Evolutionary conservation across 2,888 invertebrate species (phyloP).

Genomic region (Acanthococcus lagerstroemiae): DNA sequence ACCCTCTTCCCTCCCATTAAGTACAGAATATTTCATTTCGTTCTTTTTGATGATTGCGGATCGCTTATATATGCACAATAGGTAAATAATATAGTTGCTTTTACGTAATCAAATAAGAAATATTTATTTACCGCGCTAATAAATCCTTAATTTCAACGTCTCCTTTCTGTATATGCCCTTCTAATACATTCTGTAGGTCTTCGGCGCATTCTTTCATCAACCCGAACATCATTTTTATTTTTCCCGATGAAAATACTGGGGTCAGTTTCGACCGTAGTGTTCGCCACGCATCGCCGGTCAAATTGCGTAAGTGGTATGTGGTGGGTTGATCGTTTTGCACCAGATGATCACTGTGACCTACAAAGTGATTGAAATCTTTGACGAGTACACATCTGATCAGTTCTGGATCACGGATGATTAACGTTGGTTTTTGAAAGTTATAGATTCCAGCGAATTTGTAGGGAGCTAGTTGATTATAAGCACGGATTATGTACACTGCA

Average conservation of each 20-base stretch:
- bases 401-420: conserved; percentile 44
- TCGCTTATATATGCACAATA: too few relatives aligned
- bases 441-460: conserved; percentile 44
- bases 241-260: conserved; percentile 48
- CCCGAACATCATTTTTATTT: conserved; percentile 47
- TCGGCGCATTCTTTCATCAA: conserved; percentile 43
- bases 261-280: conserved; percentile 45
- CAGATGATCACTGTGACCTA: conserved; percentile 41
- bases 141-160: background rate
- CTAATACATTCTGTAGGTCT: conserved; percentile 37
- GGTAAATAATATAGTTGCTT: too few relatives aligned
- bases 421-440: conserved; percentile 44
- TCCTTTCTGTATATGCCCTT: background rate
- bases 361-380: conserved; percentile 45
- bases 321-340: conserved; percentile 41
- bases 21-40: too few relatives aligned
- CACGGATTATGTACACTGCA: background rate
- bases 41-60: too few relatives aligned
- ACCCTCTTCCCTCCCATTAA: too few relatives aligned
- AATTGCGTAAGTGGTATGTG: conserved; percentile 42
- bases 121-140: too few relatives aligned
- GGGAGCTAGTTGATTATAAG: conserved; percentile 13
- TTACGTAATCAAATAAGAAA: too few relatives aligned
- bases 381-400: conserved; percentile 45
- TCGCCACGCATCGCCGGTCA: conserved; percentile 48